Conservation (phyloP, 1,140 invertebrate genomes). For the Papilio helenus region DNA sequence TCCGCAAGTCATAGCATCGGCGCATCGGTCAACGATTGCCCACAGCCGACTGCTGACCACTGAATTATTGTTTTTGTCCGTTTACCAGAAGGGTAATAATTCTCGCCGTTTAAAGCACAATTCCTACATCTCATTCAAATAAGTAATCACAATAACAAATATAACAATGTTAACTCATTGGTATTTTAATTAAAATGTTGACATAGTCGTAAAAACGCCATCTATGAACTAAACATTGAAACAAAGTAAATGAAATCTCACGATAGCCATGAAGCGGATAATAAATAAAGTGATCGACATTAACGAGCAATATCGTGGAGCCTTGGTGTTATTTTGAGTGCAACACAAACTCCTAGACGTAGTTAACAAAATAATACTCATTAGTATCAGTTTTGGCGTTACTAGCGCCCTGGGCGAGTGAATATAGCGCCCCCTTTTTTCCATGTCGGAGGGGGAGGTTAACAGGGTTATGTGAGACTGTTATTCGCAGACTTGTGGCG, state of each 20-base stretch:
- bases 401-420: too few relatives aligned
- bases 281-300: constrained; percentile 34
- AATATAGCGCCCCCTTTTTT: too few relatives aligned
- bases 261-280: constrained; percentile 30
- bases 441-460: too few relatives aligned
- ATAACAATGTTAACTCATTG: too few relatives aligned
- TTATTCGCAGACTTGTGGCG: background rate
- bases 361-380: background rate
- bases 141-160: too few relatives aligned
- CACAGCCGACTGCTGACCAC: background rate
- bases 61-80: constrained; percentile 3
- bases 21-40: constrained; percentile 7
- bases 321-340: constrained; percentile 35
- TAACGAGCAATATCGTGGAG: constrained; percentile 31
- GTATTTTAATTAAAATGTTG: background rate
- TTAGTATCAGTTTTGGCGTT: too few relatives aligned
- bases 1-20: constrained; percentile 13
- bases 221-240: constrained; percentile 18
- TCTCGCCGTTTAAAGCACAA: background rate
- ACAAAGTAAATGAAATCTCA: constrained; percentile 37
- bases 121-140: background rate
- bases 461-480: too few relatives aligned
- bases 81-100: background rate
- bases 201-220: background rate
- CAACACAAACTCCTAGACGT: background rate